Base-by-base conservation (phyloP, 2,888 invertebrate genomes). In the Hirtodrosophila trivittata region DNA sequence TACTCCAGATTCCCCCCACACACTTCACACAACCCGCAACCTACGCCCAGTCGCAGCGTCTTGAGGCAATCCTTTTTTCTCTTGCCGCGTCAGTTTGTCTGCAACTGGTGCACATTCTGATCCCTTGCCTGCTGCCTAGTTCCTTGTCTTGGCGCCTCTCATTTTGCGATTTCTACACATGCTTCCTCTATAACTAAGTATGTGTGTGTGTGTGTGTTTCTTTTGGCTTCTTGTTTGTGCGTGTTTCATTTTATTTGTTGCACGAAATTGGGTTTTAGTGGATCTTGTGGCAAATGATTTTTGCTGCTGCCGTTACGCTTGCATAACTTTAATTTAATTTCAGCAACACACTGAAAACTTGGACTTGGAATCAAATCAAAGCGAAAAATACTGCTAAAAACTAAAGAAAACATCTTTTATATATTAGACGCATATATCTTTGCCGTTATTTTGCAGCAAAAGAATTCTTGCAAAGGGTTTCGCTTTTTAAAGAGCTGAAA, bases 201-300 rank as follows among this genome's bases (percentile, higher is more conserved):
- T 51, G 33, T 51, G 21, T 43, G 38, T 25, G 25, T 30, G 32
- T 21, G 35, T 9, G 14, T 13, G n/a, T 35, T 14, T 13, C 30
- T 49, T 32, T 26, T 7, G 13, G 46, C 46, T 52, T 30, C 57
- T 49, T 78, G 72, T 77, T 73, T 77, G 75, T 66, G 85, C 66
- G 60, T 81, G 71, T 67, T 86, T 80, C 73, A 76, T 72, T 86
- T 81, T 85, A 75, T 81, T 81, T 85, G 78, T 85, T 77, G 78
- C 75, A 64, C 78, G 58, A 82, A 87, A 87, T 87, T 85, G 83
- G 83, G 86, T 77, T 85, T 82, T 85, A 75, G 83, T 82, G 86
- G 75, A 85, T 82, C 72, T 85, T 86, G 81, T 84, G 87, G 85
- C 85, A 86, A 81, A 86, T 84, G 75, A 81, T 86, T 84, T 84